A percentile compares a stretch with the other conserved stretches of the same genome.
Evolutionary conservation across 2,113 vertebrate genomes (phyloP).

Genomic region (Axis porcinus): DNA sequence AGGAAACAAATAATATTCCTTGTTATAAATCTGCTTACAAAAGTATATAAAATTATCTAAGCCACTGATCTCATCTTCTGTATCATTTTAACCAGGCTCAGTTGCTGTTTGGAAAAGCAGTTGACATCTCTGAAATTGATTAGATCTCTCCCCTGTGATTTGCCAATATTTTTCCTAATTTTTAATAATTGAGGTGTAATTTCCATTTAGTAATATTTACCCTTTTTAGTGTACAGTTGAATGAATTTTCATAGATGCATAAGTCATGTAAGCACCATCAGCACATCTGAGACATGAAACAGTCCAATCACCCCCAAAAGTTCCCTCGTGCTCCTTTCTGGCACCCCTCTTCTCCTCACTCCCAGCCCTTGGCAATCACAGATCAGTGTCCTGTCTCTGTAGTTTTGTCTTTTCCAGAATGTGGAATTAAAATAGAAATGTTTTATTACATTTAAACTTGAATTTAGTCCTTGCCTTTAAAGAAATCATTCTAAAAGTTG

Average conservation of each 20-base stretch:
- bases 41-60: not conserved
- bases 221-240: not conserved
- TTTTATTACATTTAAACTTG: slow-evolving; percentile 1
- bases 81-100: not conserved
- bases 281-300: not conserved
- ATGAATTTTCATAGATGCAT: not conserved
- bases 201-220: not conserved
- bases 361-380: not conserved
- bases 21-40: not conserved
- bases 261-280: not conserved
- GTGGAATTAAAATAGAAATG: not conserved
- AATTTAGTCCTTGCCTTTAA: slow-evolving; percentile 28
- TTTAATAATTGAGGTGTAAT: not conserved
- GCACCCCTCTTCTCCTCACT: not conserved
- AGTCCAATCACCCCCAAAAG: not conserved
- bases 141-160: not conserved
- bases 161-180: not conserved
- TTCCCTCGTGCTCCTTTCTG: not conserved
- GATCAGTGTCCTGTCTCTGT: not conserved
- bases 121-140: not conserved
- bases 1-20: not conserved
- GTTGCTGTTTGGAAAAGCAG: not conserved
- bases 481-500: slow-evolving; percentile 29
- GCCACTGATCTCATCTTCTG: not conserved
- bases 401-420: not conserved